Evolutionary conservation across 2,888 invertebrate species (phyloP).

Genomic region (Luperina testacea): DNA sequence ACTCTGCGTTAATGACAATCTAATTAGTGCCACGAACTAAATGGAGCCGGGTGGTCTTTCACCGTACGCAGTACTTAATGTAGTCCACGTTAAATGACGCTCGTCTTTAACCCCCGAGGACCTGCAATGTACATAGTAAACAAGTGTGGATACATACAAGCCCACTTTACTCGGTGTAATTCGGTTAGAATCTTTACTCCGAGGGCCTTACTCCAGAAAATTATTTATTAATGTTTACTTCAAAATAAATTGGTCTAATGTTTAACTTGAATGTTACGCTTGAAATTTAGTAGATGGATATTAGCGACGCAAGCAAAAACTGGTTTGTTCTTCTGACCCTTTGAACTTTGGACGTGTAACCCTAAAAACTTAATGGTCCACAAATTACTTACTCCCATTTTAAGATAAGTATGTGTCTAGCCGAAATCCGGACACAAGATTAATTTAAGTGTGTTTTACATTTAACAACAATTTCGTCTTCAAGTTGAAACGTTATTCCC

Average conservation of each 20-base stretch:
- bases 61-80: conserved; percentile 35
- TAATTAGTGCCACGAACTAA: conserved; percentile 56
- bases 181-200: conserved; percentile 57
- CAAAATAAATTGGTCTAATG: conserved; percentile 53
- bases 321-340: conserved; percentile 16
- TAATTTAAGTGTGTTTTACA: conserved; percentile 77
- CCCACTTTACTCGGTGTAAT: conserved; percentile 42
- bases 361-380: conserved; percentile 23
- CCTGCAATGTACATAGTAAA: conserved; percentile 48
- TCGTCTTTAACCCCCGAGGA: conserved; percentile 29
- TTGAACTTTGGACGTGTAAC: conserved; percentile 8
- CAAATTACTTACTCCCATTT: conserved; percentile 36
- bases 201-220: conserved; percentile 43
- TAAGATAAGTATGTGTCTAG: conserved; percentile 33
- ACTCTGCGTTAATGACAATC: conserved; percentile 53
- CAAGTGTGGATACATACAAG: conserved; percentile 40
- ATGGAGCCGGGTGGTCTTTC: conserved; percentile 21
- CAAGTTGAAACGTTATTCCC: conserved; percentile 75
- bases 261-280: conserved; percentile 41
- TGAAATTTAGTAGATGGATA: conserved; percentile 21
- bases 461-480: conserved; percentile 73
- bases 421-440: conserved; percentile 52
- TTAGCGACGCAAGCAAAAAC: conserved; percentile 27
- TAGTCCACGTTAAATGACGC: conserved; percentile 57
- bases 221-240: conserved; percentile 50